A percentile compares a stretch with the other conserved stretches of the same genome.
phyloP scores from a whole-genome alignment of 2,797 vertebrate species.

The Pipistrellus nathusii region DNA sequence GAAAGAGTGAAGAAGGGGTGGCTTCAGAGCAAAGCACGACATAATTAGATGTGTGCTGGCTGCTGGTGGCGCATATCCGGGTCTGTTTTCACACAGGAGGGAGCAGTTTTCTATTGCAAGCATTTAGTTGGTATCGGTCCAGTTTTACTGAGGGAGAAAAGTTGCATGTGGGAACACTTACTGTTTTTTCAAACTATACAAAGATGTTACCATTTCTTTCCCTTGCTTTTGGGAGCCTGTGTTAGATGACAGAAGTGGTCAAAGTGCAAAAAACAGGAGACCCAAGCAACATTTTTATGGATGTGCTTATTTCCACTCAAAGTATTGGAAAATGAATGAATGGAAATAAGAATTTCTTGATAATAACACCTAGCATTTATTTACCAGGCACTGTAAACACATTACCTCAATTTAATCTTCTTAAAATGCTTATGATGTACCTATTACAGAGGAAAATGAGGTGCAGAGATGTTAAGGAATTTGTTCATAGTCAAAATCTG shows the following conservation, averaged over 20 bases:
- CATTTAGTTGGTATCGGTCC: constrained; percentile 74
- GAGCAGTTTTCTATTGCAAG: constrained; percentile 75
- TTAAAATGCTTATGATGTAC: background rate
- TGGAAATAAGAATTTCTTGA: background rate
- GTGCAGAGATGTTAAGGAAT: background rate
- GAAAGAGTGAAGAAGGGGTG: constrained; percentile 70
- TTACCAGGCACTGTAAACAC: background rate
- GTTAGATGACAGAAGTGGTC: background rate
- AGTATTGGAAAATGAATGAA: background rate
- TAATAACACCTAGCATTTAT: background rate
- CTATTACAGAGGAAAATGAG: background rate
- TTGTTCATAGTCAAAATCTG: background rate
- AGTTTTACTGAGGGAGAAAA: constrained; percentile 74
- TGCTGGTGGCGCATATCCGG: constrained; percentile 32
- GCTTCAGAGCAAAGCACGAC: constrained; percentile 73
- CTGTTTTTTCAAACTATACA: constrained; percentile 53
- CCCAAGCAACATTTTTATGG: background rate
- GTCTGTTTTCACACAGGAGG: constrained; percentile 69
- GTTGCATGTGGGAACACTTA: constrained; percentile 6
- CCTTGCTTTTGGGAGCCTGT: background rate
- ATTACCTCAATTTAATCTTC: background rate
- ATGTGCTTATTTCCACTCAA: background rate
- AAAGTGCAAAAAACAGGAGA: background rate
- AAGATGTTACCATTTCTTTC: background rate
- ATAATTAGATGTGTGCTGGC: constrained; percentile 65